Evolutionary conservation across 2,797 vertebrate genomes (phyloP).

Genomic region (Phataginus tricuspis): DNA sequence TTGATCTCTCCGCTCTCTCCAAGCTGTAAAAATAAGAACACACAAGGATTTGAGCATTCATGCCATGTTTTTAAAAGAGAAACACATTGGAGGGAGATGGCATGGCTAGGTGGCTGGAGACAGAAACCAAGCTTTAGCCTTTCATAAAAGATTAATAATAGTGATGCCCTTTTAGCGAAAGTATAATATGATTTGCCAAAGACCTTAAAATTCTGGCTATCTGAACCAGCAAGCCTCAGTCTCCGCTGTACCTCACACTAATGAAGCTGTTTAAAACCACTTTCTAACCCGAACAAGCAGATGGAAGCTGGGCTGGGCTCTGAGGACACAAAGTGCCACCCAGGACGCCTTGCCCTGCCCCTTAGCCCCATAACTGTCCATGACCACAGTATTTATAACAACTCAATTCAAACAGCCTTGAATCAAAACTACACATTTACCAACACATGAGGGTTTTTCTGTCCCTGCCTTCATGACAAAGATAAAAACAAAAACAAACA

Average conservation of each 20-base stretch:
- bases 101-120: background rate
- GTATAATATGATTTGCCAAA: background rate
- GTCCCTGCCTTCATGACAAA: background rate
- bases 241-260: background rate
- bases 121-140: constrained; percentile 6
- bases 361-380: rapidly evolving
- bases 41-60: background rate
- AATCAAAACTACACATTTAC: background rate
- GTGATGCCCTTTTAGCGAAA: background rate
- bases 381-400: background rate
- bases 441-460: background rate
- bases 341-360: background rate
- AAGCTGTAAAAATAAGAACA: constrained; percentile 84
- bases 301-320: background rate
- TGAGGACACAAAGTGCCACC: no score
- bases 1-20: constrained; percentile 88
- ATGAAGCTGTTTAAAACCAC: background rate
- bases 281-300: background rate
- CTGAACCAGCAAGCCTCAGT: background rate
- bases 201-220: background rate
- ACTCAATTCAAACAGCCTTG: background rate
- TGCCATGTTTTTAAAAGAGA: background rate
- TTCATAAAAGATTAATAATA: background rate
- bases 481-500: background rate
- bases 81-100: background rate